Conservation (phyloP, 2,797 vertebrate species). For the Euphonia xanthogaster region DNA sequence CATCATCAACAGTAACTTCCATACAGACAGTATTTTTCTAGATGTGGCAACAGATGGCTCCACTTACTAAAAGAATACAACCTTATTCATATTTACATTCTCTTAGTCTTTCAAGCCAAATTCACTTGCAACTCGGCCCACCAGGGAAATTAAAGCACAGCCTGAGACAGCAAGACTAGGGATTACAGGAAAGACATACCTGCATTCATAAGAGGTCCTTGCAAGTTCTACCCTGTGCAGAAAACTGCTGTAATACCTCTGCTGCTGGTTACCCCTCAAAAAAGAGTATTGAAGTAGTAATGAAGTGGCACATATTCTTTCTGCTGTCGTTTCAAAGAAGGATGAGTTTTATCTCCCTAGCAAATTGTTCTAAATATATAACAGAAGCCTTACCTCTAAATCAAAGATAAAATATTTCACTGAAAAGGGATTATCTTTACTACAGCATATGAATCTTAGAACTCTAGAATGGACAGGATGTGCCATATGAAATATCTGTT, state of each 20-base stretch:
- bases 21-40: slow-evolving; percentile 9
- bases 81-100: slow-evolving; percentile 39
- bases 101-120: slow-evolving; percentile 27
- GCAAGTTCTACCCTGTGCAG: background rate
- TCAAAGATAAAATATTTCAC: background rate
- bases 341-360: background rate
- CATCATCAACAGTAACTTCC: background rate
- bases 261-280: background rate
- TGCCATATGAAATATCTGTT: background rate
- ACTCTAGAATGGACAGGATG: background rate
- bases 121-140: slow-evolving; percentile 24
- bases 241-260: background rate
- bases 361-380: background rate
- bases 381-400: background rate
- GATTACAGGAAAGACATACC: background rate
- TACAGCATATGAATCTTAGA: background rate
- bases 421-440: background rate
- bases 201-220: background rate
- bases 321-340: background rate
- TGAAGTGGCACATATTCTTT: background rate
- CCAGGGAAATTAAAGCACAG: slow-evolving; percentile 33
- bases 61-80: slow-evolving; percentile 27
- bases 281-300: background rate
- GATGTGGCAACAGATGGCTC: slow-evolving; percentile 46
- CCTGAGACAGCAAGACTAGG: slow-evolving; percentile 12